Conservation (phyloP, 2,113 vertebrate species). For the Platycercus adscitus region DNA sequence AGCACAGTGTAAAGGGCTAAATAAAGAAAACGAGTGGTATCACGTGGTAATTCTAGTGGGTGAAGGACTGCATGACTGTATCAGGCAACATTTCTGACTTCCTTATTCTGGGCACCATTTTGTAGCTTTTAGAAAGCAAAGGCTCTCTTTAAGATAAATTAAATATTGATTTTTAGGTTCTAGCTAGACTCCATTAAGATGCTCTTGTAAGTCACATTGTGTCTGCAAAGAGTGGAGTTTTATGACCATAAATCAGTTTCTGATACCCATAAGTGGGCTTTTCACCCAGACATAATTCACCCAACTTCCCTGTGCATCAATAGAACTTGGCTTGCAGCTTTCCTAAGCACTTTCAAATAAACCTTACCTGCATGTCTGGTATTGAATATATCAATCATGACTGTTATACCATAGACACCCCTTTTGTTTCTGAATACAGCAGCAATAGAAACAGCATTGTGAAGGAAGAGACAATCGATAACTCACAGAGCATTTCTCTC, state of each 20-base stretch:
- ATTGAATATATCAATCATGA: neutral
- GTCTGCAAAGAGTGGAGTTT: neutral
- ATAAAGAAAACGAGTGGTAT: neutral
- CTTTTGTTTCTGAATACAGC: neutral
- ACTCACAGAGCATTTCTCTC: neutral
- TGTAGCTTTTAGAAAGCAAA: neutral
- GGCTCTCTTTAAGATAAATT: neutral
- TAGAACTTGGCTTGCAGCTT: neutral
- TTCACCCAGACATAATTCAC: neutral
- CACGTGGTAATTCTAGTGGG: neutral
- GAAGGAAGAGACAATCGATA: neutral
- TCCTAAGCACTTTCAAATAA: neutral
- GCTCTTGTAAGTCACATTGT: neutral
- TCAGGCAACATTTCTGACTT: neutral
- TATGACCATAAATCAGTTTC: neutral
- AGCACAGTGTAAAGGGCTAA: neutral
- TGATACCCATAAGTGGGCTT: neutral
- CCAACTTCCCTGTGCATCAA: neutral
- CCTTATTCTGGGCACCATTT: neutral
- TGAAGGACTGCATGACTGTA: neutral
- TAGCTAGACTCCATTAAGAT: slow-evolving; percentile 2
- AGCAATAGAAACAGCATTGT: neutral
- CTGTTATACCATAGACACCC: neutral
- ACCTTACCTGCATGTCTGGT: neutral
- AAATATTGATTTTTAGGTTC: slow-evolving; percentile 44